Percentiles rank a stretch among this genome's conserved stretches.
These are phyloP conservation scores for Drosophila albomicans DNA, from an alignment of 1,140 invertebrate genomes.

Conservation along the genomic window DNA sequence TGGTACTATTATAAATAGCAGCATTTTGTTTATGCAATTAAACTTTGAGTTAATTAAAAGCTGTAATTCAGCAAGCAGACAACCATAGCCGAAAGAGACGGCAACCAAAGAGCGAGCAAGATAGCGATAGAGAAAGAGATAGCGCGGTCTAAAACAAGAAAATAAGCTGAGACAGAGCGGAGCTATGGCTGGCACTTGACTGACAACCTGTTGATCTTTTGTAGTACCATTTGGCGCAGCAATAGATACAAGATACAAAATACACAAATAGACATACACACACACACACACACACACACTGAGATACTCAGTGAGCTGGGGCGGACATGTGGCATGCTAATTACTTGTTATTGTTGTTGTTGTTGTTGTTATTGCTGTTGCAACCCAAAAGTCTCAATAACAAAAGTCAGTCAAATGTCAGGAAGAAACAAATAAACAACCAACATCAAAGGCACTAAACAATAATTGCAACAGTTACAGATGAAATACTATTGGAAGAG, in stretches of 20 bases:
- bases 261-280: neutral
- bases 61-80: slow-evolving; percentile 9
- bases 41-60: slow-evolving; percentile 33
- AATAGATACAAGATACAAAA: slow-evolving; percentile 8
- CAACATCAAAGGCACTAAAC: neutral
- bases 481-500: too few relatives aligned
- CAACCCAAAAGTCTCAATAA: slow-evolving; percentile 12
- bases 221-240: slow-evolving; percentile 16
- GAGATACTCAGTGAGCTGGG: neutral
- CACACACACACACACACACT: neutral
- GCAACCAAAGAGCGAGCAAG: neutral
- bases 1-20: slow-evolving; percentile 7
- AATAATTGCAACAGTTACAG: neutral
- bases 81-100: neutral
- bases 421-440: slow-evolving; percentile 3
- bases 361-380: neutral
- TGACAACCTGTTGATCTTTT: slow-evolving; percentile 24
- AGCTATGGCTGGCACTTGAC: slow-evolving; percentile 13
- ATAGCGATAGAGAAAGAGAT: neutral
- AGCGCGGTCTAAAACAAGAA: neutral
- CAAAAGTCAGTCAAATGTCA: slow-evolving; percentile 21
- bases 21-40: slow-evolving; percentile 33
- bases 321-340: slow-evolving; percentile 21
- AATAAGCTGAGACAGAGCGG: neutral
- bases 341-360: neutral